Evolutionary conservation across 2,888 invertebrate genomes (phyloP).

Genomic region (Altica lythri): DNA sequence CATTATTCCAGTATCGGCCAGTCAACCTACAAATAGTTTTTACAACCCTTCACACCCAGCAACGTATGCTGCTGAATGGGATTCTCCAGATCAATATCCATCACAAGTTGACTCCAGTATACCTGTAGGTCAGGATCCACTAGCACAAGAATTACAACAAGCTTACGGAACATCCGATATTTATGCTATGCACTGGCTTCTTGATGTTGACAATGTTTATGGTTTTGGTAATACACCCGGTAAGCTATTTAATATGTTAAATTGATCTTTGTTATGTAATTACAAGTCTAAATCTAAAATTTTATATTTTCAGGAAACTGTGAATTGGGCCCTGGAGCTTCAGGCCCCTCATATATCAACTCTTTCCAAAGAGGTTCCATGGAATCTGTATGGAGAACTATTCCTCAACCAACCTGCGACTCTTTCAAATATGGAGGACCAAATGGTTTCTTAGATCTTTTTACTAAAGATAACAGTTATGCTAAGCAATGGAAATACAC

Average conservation of each 20-base stretch:
- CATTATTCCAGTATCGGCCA: constrained; percentile 36
- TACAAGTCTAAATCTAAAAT: constrained; percentile 29
- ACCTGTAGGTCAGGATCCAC: constrained; percentile 38
- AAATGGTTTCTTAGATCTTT: constrained; percentile 38
- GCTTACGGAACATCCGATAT: constrained; percentile 36
- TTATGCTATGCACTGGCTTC: constrained; percentile 42
- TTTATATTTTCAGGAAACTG: constrained; percentile 22
- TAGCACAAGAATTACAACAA: constrained; percentile 34
- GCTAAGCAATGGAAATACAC: constrained; percentile 43
- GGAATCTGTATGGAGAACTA: constrained; percentile 43
- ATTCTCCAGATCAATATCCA: constrained; percentile 38
- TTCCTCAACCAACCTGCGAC: constrained; percentile 43
- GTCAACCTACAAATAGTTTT: constrained; percentile 36
- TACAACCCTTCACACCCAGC: constrained; percentile 39
- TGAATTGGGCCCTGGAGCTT: constrained; percentile 30
- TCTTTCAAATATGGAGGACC: constrained; percentile 37
- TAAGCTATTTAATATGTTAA: constrained; percentile 25
- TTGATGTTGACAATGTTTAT: constrained; percentile 41
- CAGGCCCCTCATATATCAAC: constrained; percentile 41
- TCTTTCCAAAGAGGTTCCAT: constrained; percentile 41
- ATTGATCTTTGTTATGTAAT: constrained; percentile 32
- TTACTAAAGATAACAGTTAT: constrained; percentile 39
- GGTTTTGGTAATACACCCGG: constrained; percentile 39
- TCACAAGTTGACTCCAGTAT: constrained; percentile 28
- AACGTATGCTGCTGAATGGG: constrained; percentile 37